Conservation (phyloP, 2,113 vertebrate species). For the Meriones unguiculatus region DNA sequence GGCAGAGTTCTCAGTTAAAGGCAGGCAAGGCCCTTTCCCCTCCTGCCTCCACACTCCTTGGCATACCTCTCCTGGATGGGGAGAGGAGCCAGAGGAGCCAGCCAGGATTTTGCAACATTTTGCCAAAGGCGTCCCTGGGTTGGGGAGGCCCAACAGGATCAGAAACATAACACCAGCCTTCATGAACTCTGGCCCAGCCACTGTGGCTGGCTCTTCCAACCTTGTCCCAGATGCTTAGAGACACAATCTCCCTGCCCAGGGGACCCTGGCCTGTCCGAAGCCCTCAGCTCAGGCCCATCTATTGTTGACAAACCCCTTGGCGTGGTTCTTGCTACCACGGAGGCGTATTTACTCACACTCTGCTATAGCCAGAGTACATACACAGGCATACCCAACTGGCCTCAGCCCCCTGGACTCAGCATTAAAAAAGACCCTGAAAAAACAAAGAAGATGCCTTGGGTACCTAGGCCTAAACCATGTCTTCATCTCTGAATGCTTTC, state of each 20-base stretch:
- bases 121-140: neutral
- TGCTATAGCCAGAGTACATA: neutral
- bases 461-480: neutral
- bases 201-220: neutral
- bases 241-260: neutral
- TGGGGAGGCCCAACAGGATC: neutral
- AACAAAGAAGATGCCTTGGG: accelerated
- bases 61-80: neutral
- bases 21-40: constrained; percentile 40
- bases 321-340: accelerated
- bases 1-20: neutral
- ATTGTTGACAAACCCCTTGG: neutral
- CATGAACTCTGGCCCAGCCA: neutral
- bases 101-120: constrained; percentile 16
- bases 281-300: neutral
- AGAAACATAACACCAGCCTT: accelerated
- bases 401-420: neutral
- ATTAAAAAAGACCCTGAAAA: neutral
- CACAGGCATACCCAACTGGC: neutral
- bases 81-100: neutral
- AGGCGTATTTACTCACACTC: accelerated
- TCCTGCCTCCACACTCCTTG: neutral
- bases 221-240: neutral
- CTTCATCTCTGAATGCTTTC: neutral
- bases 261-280: neutral